Evolutionary conservation across 2,888 invertebrate species (phyloP), one percentile per base, ranked within the genome.

Genomic region (Tachina lurida): DNA sequence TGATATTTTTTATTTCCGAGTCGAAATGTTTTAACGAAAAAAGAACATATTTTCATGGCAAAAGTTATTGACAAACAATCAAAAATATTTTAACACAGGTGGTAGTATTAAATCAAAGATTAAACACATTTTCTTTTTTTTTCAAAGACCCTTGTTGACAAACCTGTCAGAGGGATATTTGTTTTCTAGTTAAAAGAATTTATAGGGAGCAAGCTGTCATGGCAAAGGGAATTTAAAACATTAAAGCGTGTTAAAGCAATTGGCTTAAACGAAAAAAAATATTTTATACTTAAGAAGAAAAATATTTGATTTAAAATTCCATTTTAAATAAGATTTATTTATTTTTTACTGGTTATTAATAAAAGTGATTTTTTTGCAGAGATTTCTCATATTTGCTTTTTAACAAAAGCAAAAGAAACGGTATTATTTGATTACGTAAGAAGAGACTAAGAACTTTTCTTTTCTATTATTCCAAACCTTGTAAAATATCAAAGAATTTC

Each of bases 51-150:
- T 54, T 68, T 47, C 47, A 39, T 13, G 31, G 13, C 41, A 67
- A 56, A 80, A 47, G 52, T 58, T 74, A 74, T 78, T 74, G 74
- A 68, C 74, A 77, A 54, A 31, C 47, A 68, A 74, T 74, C 60
- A 84, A 54, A 54, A 78, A 68, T 56, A 70, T 81, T 63, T 78
- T 63, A 75, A 65, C 75, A 70, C 84, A 84, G 84, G 84, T 84
- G 79, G 60, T 41, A 68, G 63, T 70, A 84, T 84, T 70, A 74
- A 74, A 78, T 78, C 68, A 79, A 70, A 71, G 67, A 67, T 83
- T 77, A 76, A 71, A 76, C 47, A 31, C 31, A 31, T 7, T 31
- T 31, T 31, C 31, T 31, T 31, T 31, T 22, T 22, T 31, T 31
- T 62, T 31, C 17, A 62, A 62, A 15, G 54, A 81, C 62, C 60